Evolutionary conservation across 2,113 vertebrate species (phyloP).

Genomic region (Tauraco erythrolophus): DNA sequence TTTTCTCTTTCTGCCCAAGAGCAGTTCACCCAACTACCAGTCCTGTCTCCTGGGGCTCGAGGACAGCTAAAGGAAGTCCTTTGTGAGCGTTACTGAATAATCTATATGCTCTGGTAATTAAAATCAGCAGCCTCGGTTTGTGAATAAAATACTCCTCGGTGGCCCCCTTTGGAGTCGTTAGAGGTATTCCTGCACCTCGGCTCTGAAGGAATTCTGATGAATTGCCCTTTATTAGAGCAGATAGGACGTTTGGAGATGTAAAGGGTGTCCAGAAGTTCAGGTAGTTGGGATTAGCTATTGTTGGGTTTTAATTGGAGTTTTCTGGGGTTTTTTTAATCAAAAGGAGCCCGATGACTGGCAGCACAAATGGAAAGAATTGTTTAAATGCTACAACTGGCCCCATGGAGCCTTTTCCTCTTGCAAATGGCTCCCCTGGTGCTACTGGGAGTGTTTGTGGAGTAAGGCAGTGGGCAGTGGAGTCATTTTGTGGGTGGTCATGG

Average conservation of each 20-base stretch:
- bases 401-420: not conserved
- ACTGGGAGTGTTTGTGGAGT: not conserved
- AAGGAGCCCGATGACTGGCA: not conserved
- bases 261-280: slow-evolving; percentile 36
- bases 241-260: slow-evolving; percentile 36
- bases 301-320: not conserved
- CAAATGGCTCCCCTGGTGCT: not conserved
- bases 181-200: slow-evolving; percentile 52
- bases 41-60: not conserved
- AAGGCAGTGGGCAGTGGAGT: not conserved
- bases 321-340: not conserved
- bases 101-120: slow-evolving; percentile 54
- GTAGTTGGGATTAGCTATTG: not conserved
- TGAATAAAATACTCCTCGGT: slow-evolving; percentile 49
- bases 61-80: not conserved
- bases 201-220: slow-evolving; percentile 47
- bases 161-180: slow-evolving; percentile 54
- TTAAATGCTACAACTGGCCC: not conserved
- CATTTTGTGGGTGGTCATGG: not conserved
- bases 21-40: not conserved
- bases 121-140: slow-evolving; percentile 49
- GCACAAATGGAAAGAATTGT: not conserved
- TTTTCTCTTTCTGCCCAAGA: not conserved
- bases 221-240: slow-evolving; percentile 40
- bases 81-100: slow-evolving; percentile 33